Conservation (phyloP, 92 coral and sea anemone genomes). For the Heteractis magnifica region DNA sequence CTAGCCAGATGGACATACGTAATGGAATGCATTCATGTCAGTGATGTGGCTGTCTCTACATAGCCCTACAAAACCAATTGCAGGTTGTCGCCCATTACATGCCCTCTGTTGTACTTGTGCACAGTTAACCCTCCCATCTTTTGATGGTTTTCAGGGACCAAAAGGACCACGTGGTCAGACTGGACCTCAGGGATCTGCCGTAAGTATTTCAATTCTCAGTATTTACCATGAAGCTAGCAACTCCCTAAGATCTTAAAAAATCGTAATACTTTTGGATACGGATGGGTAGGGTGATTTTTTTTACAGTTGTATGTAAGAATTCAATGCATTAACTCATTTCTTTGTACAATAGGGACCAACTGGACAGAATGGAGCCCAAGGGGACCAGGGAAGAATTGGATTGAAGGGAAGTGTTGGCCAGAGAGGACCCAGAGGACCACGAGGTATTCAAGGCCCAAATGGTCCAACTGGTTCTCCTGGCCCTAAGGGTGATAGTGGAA, state of each 20-base stretch:
- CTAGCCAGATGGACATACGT: no score
- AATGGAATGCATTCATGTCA: no score
- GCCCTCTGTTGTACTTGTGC: no score
- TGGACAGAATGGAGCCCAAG: constrained; percentile 63
- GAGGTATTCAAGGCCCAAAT: constrained; percentile 49
- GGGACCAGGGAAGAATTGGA: constrained; percentile 59
- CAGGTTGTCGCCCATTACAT: no score
- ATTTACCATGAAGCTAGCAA: background rate
- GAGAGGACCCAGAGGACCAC: constrained; percentile 41
- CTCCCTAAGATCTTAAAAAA: no score
- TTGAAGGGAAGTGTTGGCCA: constrained; percentile 45
- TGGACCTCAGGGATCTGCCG: constrained; percentile 60
- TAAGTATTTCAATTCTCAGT: constrained; percentile 25
- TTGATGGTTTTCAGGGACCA: constrained; percentile 24
- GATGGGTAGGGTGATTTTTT: background rate
- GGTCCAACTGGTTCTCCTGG: constrained; percentile 50
- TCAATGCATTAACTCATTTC: no score
- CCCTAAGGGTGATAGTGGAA: constrained; percentile 52
- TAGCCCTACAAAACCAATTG: no score
- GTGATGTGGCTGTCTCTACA: no score
- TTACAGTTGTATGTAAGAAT: no score
- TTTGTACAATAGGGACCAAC: constrained; percentile 21
- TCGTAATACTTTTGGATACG: background rate
- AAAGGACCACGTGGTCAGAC: constrained; percentile 63
- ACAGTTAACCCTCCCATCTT: background rate